These are phyloP conservation scores for Alethe diademata DNA, from an alignment of 2,113 vertebrate genomes.

Conservation along the genomic window DNA sequence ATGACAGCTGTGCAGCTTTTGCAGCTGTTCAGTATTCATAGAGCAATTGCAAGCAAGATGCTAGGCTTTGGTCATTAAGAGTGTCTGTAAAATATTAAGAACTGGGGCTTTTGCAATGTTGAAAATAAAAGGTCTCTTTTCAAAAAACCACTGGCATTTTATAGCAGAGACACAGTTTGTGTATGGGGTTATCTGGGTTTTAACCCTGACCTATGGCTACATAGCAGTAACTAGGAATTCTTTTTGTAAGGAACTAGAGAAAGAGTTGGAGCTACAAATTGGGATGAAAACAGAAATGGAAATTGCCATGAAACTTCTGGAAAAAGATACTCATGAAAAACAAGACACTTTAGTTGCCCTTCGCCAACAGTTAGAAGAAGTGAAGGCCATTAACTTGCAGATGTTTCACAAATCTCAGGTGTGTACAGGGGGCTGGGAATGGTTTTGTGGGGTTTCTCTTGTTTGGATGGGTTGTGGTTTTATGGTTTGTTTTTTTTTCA, in stretches of 20 bases:
- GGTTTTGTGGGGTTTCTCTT: background rate
- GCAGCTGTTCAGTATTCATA: background rate
- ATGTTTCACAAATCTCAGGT: conserved; percentile 98
- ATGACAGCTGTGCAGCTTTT: background rate
- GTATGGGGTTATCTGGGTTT: background rate
- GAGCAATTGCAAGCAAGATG: background rate
- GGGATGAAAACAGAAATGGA: conserved; percentile 98
- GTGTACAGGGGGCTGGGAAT: background rate
- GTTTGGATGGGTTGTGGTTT: background rate
- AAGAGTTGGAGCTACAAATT: conserved; percentile 91
- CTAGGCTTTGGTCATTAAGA: background rate
- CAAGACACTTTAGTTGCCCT: conserved; percentile 90
- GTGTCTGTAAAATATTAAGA: background rate
- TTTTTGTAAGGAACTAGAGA: conserved; percentile 88
- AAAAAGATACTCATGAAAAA: conserved; percentile 97
- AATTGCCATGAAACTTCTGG: conserved; percentile 95
- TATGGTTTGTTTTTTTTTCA: background rate
- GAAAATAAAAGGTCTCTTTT: background rate
- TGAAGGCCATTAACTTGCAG: conserved; percentile 93
- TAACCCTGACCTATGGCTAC: background rate
- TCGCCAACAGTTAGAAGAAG: conserved; percentile 92
- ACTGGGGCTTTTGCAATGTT: background rate
- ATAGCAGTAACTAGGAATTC: background rate
- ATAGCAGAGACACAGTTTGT: background rate
- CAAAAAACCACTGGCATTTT: background rate